phyloP scores from a whole-genome alignment of 2,797 vertebrate genomes.

The Lemur catta region DNA sequence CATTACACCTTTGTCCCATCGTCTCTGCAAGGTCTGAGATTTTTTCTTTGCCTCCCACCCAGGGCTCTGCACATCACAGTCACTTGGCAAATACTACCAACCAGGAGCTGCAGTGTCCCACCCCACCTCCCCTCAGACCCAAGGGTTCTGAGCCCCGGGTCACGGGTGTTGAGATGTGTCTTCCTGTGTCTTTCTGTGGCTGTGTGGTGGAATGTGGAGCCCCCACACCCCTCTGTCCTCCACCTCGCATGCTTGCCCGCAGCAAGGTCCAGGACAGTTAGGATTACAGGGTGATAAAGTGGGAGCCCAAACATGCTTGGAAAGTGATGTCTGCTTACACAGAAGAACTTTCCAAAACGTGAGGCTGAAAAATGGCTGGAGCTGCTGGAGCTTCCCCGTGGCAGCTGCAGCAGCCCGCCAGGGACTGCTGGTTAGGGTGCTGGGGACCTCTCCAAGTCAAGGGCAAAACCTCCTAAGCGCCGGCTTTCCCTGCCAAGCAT shows the following conservation, averaged over 20 bases:
- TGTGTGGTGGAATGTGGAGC: rapidly evolving
- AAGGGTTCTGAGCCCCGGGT: neutral
- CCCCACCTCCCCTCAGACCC: neutral
- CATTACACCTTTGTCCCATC: neutral
- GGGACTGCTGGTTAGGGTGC: neutral
- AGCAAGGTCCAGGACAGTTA: no score
- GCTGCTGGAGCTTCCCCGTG: rapidly evolving
- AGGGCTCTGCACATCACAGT: neutral
- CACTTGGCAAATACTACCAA: neutral
- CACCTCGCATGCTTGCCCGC: rapidly evolving
- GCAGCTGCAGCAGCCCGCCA: neutral
- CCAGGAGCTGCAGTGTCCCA: no score
- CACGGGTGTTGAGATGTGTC: neutral
- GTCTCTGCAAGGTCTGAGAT: neutral
- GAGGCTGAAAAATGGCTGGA: neutral
- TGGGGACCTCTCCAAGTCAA: neutral
- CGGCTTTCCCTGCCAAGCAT: slow-evolving; percentile 13
- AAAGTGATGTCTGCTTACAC: neutral
- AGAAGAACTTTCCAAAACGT: neutral
- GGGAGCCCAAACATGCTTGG: neutral
- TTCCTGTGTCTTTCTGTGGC: neutral
- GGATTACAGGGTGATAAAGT: rapidly evolving
- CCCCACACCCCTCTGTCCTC: neutral
- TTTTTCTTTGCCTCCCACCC: neutral
- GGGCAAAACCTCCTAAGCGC: neutral